Percentiles rank a stretch among this genome's conserved stretches.
Evolutionary conservation across 2,888 invertebrate genomes (phyloP).

Genomic region (Metellina segmentata): DNA sequence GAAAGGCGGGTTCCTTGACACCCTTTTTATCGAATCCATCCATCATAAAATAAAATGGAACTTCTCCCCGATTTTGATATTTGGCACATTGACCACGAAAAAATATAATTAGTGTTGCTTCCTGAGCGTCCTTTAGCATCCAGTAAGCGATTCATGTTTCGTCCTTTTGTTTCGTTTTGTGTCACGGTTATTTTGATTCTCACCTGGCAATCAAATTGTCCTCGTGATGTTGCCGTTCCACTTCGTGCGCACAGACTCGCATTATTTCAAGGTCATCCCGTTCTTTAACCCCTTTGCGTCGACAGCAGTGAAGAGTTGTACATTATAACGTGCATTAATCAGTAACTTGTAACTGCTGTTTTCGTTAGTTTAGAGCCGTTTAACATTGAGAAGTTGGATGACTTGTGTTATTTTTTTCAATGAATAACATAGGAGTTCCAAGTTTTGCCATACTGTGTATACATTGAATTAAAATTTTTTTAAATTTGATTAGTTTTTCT

Average conservation of each 20-base stretch:
- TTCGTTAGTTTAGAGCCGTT: no score
- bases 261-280: constrained; percentile 73
- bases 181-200: constrained; percentile 66
- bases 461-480: no score
- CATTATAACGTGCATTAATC: not conserved
- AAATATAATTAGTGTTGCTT: constrained; percentile 63
- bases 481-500: no score
- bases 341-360: no score
- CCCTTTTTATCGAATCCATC: constrained; percentile 21
- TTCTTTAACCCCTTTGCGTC: constrained; percentile 68
- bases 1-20: constrained; percentile 72
- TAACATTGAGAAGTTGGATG: no score
- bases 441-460: no score
- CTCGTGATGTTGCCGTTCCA: constrained; percentile 73
- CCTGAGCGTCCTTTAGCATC: constrained; percentile 30
- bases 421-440: no score
- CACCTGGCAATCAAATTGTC: constrained; percentile 54
- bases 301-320: not conserved
- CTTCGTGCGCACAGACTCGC: constrained; percentile 53
- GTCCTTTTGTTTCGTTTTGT: constrained; percentile 34
- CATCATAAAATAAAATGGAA: constrained; percentile 21
- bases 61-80: constrained; percentile 43
- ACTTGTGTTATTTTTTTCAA: no score
- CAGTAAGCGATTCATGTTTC: constrained; percentile 5
- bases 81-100: constrained; percentile 72